Conservation (phyloP, 1,140 invertebrate species). For the Tribolium madens region DNA sequence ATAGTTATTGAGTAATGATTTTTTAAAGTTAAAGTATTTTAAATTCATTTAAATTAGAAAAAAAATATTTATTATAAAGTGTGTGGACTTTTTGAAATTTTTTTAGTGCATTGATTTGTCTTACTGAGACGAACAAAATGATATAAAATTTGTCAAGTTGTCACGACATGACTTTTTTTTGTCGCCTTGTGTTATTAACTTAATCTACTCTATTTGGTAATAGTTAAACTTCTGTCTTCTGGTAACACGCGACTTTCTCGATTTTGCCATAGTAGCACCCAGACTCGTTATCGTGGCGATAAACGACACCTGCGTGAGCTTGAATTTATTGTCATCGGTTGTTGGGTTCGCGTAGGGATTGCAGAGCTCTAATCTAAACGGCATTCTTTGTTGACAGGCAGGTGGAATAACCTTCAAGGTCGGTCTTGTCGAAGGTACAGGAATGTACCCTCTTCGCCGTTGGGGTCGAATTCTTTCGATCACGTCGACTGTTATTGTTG, state of each 20-base stretch:
- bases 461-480: slow-evolving; percentile 2
- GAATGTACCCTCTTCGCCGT: slow-evolving; percentile 1
- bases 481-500: neutral
- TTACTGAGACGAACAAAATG: too few species aligned
- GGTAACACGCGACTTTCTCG: neutral
- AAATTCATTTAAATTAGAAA: too few species aligned
- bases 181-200: neutral
- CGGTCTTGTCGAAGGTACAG: neutral
- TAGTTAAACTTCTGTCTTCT: neutral
- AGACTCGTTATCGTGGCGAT: slow-evolving; percentile 3
- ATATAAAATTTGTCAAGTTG: too few species aligned
- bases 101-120: too few species aligned
- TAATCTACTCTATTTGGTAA: neutral
- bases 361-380: neutral
- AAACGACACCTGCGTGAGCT: slow-evolving; percentile 22
- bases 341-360: slow-evolving; percentile 12
- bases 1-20: too few species aligned
- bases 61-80: too few species aligned
- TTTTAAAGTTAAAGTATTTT: too few species aligned
- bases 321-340: slow-evolving; percentile 16
- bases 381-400: slow-evolving; percentile 11
- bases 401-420: slow-evolving; percentile 30
- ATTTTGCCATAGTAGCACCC: neutral
- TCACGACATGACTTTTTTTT: too few species aligned
- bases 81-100: too few species aligned